phyloP scores from a whole-genome alignment of 2,888 invertebrate species.

The Seira musarum region DNA sequence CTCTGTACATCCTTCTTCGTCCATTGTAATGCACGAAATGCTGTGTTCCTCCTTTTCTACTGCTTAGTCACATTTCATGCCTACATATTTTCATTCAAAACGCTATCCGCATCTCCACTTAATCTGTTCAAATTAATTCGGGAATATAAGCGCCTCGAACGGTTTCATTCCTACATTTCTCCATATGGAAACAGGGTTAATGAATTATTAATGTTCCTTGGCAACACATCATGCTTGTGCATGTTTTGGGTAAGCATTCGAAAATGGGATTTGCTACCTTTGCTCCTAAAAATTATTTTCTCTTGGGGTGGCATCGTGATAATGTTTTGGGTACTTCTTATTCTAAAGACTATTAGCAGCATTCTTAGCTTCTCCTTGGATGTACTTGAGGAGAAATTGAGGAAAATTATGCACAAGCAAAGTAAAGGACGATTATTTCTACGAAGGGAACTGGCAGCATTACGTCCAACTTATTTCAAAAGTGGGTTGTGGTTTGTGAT shows the following conservation, averaged over 20 bases:
- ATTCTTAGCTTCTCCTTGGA: neutral
- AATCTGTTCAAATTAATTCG: neutral
- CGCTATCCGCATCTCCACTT: neutral
- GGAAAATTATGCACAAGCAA: neutral
- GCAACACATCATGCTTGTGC: neutral
- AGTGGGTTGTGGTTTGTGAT: too few relatives aligned
- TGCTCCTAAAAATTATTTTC: neutral
- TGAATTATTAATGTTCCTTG: neutral
- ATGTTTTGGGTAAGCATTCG: neutral
- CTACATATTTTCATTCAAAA: neutral
- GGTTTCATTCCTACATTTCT: neutral
- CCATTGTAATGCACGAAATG: too few relatives aligned
- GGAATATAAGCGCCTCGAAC: neutral
- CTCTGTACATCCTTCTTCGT: too few relatives aligned
- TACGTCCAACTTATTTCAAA: too few relatives aligned
- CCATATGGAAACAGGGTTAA: neutral
- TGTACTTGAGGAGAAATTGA: neutral
- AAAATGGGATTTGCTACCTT: too few relatives aligned
- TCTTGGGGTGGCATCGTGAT: too few relatives aligned
- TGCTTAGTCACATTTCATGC: neutral
- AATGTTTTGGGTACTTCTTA: too few relatives aligned
- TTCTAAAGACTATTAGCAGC: too few relatives aligned
- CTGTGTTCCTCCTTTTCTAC: neutral
- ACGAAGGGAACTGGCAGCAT: too few relatives aligned
- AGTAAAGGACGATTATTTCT: neutral